Conservation (phyloP, 2,888 invertebrate species). For the Platerodrilus igneus region DNA sequence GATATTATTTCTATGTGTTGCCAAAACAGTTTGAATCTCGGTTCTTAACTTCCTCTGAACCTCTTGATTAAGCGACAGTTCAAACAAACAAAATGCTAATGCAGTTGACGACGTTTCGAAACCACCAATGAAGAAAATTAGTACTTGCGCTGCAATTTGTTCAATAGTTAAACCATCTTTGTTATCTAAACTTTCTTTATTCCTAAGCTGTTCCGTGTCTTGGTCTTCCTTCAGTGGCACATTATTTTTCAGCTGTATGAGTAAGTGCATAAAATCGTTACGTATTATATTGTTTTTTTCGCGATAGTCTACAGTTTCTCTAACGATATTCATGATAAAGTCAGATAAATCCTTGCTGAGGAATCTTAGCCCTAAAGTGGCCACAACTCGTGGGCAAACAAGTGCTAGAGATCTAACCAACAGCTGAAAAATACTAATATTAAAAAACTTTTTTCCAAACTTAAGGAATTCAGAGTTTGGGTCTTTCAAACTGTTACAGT, state of each 20-base stretch:
- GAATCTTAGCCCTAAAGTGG: slow-evolving; percentile 26
- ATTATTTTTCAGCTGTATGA: slow-evolving; percentile 35
- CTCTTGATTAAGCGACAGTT: too few species aligned
- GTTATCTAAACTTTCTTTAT: too few species aligned
- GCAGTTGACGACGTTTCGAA: too few species aligned
- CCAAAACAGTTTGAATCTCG: too few species aligned
- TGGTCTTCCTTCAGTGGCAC: too few species aligned
- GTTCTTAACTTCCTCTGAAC: too few species aligned
- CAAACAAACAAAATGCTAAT: too few species aligned
- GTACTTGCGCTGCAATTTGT: too few species aligned
- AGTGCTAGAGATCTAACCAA: slow-evolving; percentile 14
- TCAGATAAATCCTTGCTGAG: slow-evolving; percentile 31
- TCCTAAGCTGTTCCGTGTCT: too few species aligned
- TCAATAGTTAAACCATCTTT: too few species aligned
- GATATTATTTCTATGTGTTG: too few species aligned
- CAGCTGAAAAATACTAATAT: slow-evolving; percentile 8
- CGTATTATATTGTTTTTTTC: slow-evolving; percentile 46
- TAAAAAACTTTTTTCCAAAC: slow-evolving; percentile 25
- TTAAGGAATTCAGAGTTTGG: slow-evolving; percentile 50
- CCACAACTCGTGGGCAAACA: slow-evolving; percentile 26
- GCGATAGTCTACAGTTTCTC: slow-evolving; percentile 46
- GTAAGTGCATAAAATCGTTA: slow-evolving; percentile 54
- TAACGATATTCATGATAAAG: slow-evolving; percentile 49
- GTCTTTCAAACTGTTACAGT: slow-evolving; percentile 53
- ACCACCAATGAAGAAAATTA: too few species aligned